Evolutionary conservation across 2,797 vertebrate species (phyloP).

Genomic region (Tiaroga cobitis): DNA sequence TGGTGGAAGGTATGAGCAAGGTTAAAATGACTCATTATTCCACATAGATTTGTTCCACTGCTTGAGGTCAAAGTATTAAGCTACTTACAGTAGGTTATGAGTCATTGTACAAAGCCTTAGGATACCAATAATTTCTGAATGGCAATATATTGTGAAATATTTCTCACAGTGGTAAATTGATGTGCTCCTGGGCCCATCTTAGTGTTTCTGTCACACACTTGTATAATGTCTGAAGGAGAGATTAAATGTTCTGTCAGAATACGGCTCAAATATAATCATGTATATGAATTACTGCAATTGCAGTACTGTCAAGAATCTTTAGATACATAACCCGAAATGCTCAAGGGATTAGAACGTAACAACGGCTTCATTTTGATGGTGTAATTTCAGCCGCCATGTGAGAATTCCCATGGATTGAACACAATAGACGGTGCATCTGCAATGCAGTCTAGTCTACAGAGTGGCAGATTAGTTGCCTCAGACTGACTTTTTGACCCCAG

Average conservation of each 20-base stretch:
- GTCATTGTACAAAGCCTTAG: conserved; percentile 6
- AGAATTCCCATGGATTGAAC: conserved; percentile 42
- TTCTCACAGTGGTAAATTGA: conserved; percentile 10
- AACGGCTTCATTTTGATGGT: conserved; percentile 25
- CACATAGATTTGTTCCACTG: background rate
- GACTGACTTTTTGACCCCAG: conserved; percentile 54
- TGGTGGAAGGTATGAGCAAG: conserved; percentile 18
- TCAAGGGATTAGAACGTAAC: conserved; percentile 18
- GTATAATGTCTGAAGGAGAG: conserved; percentile 29
- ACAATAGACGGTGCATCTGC: conserved; percentile 30
- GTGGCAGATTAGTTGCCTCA: conserved; percentile 40
- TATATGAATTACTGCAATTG: conserved; percentile 29
- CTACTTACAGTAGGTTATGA: conserved; percentile 4
- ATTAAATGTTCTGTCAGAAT: conserved; percentile 38
- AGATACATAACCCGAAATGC: conserved; percentile 15
- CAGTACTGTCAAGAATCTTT: conserved; percentile 24
- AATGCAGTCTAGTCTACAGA: conserved; percentile 24
- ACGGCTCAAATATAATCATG: conserved; percentile 27
- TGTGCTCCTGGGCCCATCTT: conserved; percentile 23
- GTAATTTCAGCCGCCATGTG: conserved; percentile 16
- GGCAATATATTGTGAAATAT: background rate
- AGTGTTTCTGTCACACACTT: conserved; percentile 20
- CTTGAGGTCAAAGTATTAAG: conserved; percentile 15
- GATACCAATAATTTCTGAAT: conserved; percentile 16
- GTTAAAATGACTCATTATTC: conserved; percentile 25